A percentile compares a stretch with the other conserved stretches of the same genome.
Evolutionary conservation across 2,113 vertebrate species (phyloP).

Genomic region (Neofelis nebulosa): DNA sequence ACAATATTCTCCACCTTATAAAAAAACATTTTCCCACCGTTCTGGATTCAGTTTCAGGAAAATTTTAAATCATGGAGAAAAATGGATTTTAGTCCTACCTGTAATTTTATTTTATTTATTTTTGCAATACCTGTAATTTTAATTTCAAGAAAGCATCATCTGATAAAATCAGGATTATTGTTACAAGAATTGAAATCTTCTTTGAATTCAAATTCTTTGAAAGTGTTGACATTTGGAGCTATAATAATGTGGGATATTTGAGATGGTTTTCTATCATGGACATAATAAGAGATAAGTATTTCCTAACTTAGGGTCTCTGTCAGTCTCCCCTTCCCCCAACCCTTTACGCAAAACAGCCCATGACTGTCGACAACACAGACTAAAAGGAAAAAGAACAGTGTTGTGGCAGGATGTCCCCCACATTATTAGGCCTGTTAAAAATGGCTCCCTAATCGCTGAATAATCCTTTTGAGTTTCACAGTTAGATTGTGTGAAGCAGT

Average conservation of each 20-base stretch:
- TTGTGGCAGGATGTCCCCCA: not conserved
- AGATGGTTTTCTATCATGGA: not conserved
- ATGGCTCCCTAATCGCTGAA: not conserved
- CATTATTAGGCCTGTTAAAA: not conserved
- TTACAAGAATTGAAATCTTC: not conserved
- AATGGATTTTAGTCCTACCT: not conserved
- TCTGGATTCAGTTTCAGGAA: slow-evolving; percentile 33
- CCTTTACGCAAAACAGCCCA: not conserved
- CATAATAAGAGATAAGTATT: not conserved
- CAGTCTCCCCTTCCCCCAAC: not conserved
- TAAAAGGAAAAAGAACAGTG: not conserved
- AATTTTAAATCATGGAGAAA: not conserved
- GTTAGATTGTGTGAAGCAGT: not conserved
- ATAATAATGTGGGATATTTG: not conserved
- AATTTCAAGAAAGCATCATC: not conserved
- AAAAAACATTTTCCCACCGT: not conserved
- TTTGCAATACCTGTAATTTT: not conserved
- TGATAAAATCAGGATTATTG: slow-evolving; percentile 6
- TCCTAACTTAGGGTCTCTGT: not conserved
- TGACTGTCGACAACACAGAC: not conserved
- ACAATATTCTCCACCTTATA: not conserved
- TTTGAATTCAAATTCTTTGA: slow-evolving; percentile 10
- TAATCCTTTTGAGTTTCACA: not conserved
- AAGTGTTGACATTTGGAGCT: slow-evolving; percentile 26
- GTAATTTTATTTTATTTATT: not conserved